Evolutionary conservation across 2,113 vertebrate genomes (phyloP).

Genomic region (Channa maculata): DNA sequence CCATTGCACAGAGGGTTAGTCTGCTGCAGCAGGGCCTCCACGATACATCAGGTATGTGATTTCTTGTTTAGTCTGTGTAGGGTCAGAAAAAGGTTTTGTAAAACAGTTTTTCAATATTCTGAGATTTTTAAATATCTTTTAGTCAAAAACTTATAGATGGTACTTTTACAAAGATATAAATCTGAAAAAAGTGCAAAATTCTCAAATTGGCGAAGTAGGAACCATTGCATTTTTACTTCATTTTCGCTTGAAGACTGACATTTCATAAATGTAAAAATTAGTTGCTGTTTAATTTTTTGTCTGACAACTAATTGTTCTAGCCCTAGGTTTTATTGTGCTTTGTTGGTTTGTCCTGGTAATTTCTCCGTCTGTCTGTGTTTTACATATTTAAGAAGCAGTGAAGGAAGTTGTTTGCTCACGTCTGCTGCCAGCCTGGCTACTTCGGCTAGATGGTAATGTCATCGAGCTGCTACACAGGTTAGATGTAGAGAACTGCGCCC

Average conservation of each 20-base stretch:
- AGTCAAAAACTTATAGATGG: no score
- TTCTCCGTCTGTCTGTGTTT: background rate
- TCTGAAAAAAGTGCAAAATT: no score
- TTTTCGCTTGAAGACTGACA: no score
- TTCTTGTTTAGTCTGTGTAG: background rate
- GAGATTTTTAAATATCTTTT: no score
- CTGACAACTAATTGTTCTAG: background rate
- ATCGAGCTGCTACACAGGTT: conserved; percentile 91
- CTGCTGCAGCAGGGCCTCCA: conserved; percentile 92
- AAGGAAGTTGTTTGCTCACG: conserved; percentile 87
- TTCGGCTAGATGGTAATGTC: conserved; percentile 84
- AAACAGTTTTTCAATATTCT: no score
- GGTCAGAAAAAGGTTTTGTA: background rate
- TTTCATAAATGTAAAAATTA: background rate
- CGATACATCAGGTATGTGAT: conserved; percentile 89
- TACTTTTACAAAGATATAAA: no score
- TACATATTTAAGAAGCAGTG: conserved; percentile 83
- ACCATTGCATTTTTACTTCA: background rate
- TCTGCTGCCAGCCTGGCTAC: conserved; percentile 91
- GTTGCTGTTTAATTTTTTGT: conserved; percentile 5
- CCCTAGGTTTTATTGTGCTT: background rate
- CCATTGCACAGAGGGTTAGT: conserved; percentile 94
- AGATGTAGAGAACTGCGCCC: conserved; percentile 93
- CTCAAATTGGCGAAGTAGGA: background rate
- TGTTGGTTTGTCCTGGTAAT: background rate